Evolutionary conservation across 2,888 invertebrate genomes (phyloP), one percentile per base, ranked within the genome.

Genomic region (Drosophila niveifrons): DNA sequence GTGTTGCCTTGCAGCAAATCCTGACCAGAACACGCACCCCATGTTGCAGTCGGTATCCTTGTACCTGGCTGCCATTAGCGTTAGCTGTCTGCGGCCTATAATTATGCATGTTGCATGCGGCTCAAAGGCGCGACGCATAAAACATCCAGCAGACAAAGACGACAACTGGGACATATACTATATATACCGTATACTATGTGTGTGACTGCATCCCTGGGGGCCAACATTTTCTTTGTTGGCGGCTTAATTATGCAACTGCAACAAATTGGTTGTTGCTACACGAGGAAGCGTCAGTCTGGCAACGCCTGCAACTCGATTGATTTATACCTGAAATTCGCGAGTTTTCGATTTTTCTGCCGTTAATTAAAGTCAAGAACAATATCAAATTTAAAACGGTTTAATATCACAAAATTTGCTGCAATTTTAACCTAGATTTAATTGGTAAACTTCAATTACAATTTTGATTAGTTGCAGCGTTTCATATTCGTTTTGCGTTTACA

Each of bases 171-270:
- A 55, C 47, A 53, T 41, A 63, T 31, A 31, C 28, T 2, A 28
- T 10, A 39, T 8, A 17, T 9, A n/a, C 3, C 57, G 34, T 39
- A 9, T 31, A 13, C 15, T 41, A 7, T 17, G n/a, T 2, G 18
- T 31, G 3, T 17, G 3, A 6, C 13, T 9, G 10, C 11, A 48
- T 39, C 13, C 55, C 58, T 36, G 39, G 46, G 43, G 58, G 55
- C 13, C 61, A 18, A 13, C 28, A 50, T 44, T 50, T 66, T 62
- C 63, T 46, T 63, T 66, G 56, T 52, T 53, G 53, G 56, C 62
- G 36, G 69, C 68, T 83, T 81, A 81, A 81, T 81, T 86, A 82
- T 82, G 85, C 82, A 68, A 67, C 62, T 61, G 72, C 55, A 56
- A 58, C 70, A 23, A 66, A 61, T 66, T 58, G 74, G 56, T 57